Base-by-base conservation (phyloP, 2,797 vertebrate species). In the Diplodus puntazzo region DNA sequence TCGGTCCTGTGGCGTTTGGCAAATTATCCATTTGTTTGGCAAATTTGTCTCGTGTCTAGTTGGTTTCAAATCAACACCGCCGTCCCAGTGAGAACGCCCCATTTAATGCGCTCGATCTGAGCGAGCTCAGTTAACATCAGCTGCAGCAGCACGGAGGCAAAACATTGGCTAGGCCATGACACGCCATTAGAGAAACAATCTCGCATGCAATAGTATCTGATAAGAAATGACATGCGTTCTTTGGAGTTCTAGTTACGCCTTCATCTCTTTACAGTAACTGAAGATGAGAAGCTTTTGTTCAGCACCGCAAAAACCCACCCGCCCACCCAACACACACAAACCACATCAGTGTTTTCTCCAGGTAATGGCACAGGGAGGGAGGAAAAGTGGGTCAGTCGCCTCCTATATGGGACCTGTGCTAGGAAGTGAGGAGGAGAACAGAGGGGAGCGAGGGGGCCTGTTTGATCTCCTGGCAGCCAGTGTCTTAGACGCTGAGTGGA, bases 351-450 rank as follows among this genome's bases (percentile, higher is more conserved):
- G 84, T 89, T 92, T 88, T 93, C 82, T 91, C 70, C 82, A 89
- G 90, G 89, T 93, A 91, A 92, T 86, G 84, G 83, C 87, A 75
- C 70, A 68, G 69, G 78, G 73, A 89, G 86, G 84, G 79, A 87
- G 75, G 75, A 53, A 88, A 93, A 93, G 87, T 93, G 92, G 92
- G 92, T 93, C 92, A 93, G 76, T 86, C 86, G 69, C 85, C 86
- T 88, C 64, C 86, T 87, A 80, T 86, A 88, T 86, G 83, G 79
- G 84, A 89, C 83, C 86, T 69, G 70, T 65, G 81, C 62, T 12
- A 71, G 16, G 58, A 69, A 83, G 80, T 66, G 81, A 73, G 70
- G 59, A 71, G 80, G 76, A 80, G 87, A 86, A 86, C 65, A 81
- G 88, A 86, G 82, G 71, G 80, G 75, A 74, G 84, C 27, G 46